Evolutionary conservation across 2,113 vertebrate genomes (phyloP).

Genomic region (Speoplatyrhinus poulsoni): DNA sequence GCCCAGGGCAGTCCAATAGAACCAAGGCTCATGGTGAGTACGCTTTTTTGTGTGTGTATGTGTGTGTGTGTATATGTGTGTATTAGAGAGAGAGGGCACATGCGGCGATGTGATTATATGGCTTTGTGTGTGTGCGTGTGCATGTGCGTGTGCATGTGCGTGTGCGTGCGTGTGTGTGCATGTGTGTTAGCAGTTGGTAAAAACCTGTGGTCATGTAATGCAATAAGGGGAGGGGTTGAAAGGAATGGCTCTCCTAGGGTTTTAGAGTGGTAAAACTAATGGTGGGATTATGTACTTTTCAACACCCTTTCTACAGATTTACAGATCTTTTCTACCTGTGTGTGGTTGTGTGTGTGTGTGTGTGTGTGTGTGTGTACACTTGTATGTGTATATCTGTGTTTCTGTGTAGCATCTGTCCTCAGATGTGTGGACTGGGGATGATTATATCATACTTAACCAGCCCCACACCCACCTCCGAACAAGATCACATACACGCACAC

Average conservation of each 20-base stretch:
- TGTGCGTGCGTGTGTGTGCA: slow-evolving; percentile 10
- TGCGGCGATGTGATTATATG: no score
- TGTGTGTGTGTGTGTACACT: slow-evolving; percentile 18
- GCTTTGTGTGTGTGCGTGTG: background rate
- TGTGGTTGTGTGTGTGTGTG: slow-evolving; percentile 43
- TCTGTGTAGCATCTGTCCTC: no score
- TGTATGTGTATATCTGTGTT: background rate
- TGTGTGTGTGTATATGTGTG: slow-evolving; percentile 32
- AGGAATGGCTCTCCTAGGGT: slow-evolving; percentile 54
- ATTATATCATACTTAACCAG: slow-evolving; percentile 40
- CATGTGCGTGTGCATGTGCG: background rate
- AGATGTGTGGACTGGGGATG: background rate
- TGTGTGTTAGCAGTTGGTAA: slow-evolving; percentile 46
- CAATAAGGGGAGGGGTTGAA: slow-evolving; percentile 67
- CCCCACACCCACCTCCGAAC: background rate
- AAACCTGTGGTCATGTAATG: slow-evolving; percentile 65
- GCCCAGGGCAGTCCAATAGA: slow-evolving; percentile 60
- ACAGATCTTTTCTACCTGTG: slow-evolving; percentile 58
- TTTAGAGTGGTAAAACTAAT: slow-evolving; percentile 77
- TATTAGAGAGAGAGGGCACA: no score
- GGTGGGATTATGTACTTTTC: slow-evolving; percentile 65
- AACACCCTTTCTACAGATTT: slow-evolving; percentile 63
- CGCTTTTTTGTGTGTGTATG: slow-evolving; percentile 18
- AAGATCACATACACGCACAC: slow-evolving; percentile 18
- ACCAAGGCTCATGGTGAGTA: slow-evolving; percentile 19